Evolutionary conservation across 2,797 vertebrate species (phyloP).

Genomic region (Sebastolobus alascanus): DNA sequence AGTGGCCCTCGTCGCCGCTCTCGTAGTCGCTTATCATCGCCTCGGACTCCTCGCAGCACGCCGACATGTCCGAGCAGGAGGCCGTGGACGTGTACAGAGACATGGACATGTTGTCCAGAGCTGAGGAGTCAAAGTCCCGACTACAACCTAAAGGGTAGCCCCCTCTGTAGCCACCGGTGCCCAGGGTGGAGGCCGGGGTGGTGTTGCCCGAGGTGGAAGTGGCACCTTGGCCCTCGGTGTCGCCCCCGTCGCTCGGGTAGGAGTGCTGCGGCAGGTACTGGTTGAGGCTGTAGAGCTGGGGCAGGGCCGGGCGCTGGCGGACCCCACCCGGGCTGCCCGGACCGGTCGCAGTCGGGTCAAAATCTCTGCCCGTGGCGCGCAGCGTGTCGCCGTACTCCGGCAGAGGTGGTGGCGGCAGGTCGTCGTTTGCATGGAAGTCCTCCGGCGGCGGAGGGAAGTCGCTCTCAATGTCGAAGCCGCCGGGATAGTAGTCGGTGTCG

Average conservation of each 20-base stretch:
- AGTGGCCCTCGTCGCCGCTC: constrained; percentile 93
- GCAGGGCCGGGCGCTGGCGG: constrained; percentile 87
- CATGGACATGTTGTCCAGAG: constrained; percentile 92
- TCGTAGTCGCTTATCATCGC: constrained; percentile 98
- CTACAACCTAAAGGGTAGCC: constrained; percentile 86
- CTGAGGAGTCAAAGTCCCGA: constrained; percentile 89
- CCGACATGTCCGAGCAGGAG: constrained; percentile 98
- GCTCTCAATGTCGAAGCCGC: constrained; percentile 98
- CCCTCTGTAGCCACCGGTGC: constrained; percentile 85
- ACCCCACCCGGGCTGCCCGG: constrained; percentile 82
- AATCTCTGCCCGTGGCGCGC: constrained; percentile 79
- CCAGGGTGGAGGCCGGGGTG: constrained; percentile 86
- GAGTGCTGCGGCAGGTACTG: constrained; percentile 93
- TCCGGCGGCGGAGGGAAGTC: constrained; percentile 97
- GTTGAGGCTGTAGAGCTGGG: constrained; percentile 92
- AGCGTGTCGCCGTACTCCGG: constrained; percentile 92
- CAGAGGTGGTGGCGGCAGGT: constrained; percentile 92
- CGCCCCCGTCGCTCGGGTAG: constrained; percentile 90
- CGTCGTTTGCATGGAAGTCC: constrained; percentile 92
- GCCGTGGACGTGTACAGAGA: constrained; percentile 94
- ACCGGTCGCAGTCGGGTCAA: constrained; percentile 83
- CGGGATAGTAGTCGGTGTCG: constrained; percentile 98
- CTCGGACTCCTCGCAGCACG: constrained; percentile 97
- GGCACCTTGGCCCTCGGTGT: constrained; percentile 84
- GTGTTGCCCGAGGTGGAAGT: constrained; percentile 79